Base-by-base conservation (phyloP, 2,888 invertebrate species). In the Yponomeuta plumbellus region DNA sequence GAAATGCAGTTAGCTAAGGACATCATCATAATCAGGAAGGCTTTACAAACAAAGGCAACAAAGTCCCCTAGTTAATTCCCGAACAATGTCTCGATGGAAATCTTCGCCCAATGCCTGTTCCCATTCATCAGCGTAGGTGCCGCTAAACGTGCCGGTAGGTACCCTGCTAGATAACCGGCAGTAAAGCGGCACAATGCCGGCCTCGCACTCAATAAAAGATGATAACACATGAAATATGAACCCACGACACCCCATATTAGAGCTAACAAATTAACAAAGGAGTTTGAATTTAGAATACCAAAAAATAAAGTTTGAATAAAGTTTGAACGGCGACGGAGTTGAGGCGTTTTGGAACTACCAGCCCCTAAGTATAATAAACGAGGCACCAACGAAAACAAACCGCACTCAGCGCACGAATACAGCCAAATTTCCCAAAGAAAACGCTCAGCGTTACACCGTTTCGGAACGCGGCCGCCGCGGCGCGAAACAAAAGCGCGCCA, bases 161-260 rank as follows among this genome's bases (percentile, higher is more conserved):
- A 80, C 79, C 81, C 80, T 66, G 76, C 72, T 76, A 86, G 90
- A 91, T 90, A 90, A 88, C 88, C 88, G 79, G 77, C 85, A 77
- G 84, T 89, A 89, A 89, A 90, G 88, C 90, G 84, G 83, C 88
- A 91, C 90, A 90, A 90, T 88, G 78, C 88, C 83, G 73, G 76
- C 80, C 89, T 88, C 87, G 85, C 90, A 91, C 90, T 91, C 89
- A 88, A 91, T 91, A 91, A 91, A 91, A 89, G 88, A 91, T 90
- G 90, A 91, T 91, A 91, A 89, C 90, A 86, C 84, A 86, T 90
- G 89, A 91, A 91, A 89, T 91, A 90, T 90, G 90, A 89, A 90
- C 89, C 86, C 83, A 78, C 79, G 80, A 83, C 80, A 86, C 87
- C 87, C 87, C 85, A 83, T 83, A 73, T 72, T 75, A 39, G 44